phyloP scores from a whole-genome alignment of 2,888 invertebrate genomes.

The Hypomecis atomaria region DNA sequence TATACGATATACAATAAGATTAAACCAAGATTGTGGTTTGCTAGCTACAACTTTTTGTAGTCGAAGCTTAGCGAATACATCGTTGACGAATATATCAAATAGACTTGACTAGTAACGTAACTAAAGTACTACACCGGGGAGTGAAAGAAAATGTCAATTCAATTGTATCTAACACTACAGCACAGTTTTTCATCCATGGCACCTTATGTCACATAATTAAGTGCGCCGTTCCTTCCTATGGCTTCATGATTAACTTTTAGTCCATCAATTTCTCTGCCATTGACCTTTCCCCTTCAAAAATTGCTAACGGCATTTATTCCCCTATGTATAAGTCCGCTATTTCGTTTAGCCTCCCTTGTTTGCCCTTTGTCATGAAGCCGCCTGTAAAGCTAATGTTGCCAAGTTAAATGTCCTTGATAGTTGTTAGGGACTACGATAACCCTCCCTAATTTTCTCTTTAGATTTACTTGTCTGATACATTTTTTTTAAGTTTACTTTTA shows the following conservation, averaged over 20 bases:
- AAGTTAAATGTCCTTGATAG: conserved; percentile 30
- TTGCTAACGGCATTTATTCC: conserved; percentile 51
- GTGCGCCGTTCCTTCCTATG: conserved; percentile 44
- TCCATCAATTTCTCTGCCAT: conserved; percentile 40
- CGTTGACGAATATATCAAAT: no score
- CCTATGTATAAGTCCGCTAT: conserved; percentile 47
- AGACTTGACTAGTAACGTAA: no score
- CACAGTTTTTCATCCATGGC: not conserved
- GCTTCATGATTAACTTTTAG: conserved; percentile 44
- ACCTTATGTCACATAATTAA: conserved; percentile 33
- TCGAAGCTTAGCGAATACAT: no score
- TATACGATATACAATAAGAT: no score
- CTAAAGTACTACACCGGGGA: no score
- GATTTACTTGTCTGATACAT: conserved; percentile 9
- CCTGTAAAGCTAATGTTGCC: conserved; percentile 35
- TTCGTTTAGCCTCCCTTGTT: conserved; percentile 44
- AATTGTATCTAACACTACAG: no score
- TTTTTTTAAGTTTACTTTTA: not conserved
- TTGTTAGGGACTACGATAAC: conserved; percentile 9
- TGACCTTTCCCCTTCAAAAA: conserved; percentile 50
- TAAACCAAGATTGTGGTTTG: no score
- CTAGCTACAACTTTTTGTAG: no score
- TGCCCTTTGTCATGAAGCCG: conserved; percentile 35
- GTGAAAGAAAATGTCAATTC: no score
- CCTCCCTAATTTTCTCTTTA: conserved; percentile 19